Conservation (phyloP, 2,797 vertebrate genomes). For the Ara ararauna region DNA sequence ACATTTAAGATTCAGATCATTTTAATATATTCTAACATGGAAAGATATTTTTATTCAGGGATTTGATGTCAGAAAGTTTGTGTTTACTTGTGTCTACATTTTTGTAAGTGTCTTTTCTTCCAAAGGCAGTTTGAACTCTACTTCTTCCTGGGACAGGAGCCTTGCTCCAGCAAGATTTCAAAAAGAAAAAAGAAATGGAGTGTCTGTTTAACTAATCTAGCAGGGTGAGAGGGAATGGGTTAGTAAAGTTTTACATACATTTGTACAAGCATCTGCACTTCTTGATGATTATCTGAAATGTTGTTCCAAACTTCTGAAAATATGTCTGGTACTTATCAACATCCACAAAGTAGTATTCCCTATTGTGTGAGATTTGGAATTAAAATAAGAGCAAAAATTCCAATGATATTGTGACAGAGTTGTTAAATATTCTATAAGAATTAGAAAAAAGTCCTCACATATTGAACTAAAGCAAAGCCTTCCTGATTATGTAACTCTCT, state of each 20-base stretch:
- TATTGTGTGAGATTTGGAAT: background rate
- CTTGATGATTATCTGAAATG: background rate
- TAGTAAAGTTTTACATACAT: background rate
- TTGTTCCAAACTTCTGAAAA: background rate
- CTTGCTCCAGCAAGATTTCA: background rate
- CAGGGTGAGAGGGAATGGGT: background rate
- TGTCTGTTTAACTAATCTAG: background rate
- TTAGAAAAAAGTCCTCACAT: background rate
- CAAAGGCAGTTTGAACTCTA: background rate
- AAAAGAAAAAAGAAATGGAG: background rate
- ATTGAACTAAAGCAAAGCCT: background rate
- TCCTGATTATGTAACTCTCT: background rate
- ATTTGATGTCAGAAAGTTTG: background rate
- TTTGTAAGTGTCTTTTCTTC: background rate
- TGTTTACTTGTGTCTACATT: background rate
- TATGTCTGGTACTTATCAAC: background rate
- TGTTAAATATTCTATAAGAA: background rate
- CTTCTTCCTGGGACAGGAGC: background rate
- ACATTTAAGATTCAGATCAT: background rate
- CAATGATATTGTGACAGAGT: background rate
- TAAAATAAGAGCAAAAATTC: background rate
- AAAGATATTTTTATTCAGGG: background rate
- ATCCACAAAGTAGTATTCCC: background rate
- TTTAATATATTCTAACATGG: background rate
- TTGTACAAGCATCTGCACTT: background rate